Evolutionary conservation across 2,797 vertebrate genomes (phyloP).

Genomic region (Mus spretus): DNA sequence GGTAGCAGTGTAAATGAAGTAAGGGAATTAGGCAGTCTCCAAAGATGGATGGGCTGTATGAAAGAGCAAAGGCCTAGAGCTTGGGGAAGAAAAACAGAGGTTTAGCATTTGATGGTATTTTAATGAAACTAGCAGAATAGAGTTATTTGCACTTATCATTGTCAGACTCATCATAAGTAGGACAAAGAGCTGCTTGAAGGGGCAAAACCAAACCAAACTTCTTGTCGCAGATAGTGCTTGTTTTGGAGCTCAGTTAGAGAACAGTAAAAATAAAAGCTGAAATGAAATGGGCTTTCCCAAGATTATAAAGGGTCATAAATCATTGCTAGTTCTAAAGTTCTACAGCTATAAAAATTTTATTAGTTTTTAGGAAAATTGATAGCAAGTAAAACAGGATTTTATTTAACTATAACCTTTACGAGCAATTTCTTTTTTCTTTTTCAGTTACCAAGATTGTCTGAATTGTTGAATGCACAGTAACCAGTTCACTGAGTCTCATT

Average conservation of each 20-base stretch:
- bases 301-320: slow-evolving; percentile 53
- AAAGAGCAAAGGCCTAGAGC: slow-evolving; percentile 61
- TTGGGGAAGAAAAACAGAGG: slow-evolving; percentile 39
- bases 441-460: slow-evolving; percentile 25
- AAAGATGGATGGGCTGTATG: slow-evolving; percentile 68
- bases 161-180: slow-evolving; percentile 67
- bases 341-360: slow-evolving; percentile 47
- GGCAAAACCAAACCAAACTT: slow-evolving; percentile 41
- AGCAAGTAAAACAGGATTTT: slow-evolving; percentile 52
- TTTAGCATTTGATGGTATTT: slow-evolving; percentile 63
- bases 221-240: slow-evolving; percentile 23
- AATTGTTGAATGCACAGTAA: slow-evolving; percentile 11
- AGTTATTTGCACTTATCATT: slow-evolving; percentile 42
- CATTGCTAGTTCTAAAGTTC: slow-evolving; percentile 43
- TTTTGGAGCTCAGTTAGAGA: slow-evolving; percentile 33
- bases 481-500: neutral
- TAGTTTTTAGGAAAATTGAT: slow-evolving; percentile 32
- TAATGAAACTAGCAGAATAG: slow-evolving; percentile 58
- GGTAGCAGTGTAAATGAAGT: slow-evolving; percentile 78
- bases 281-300: slow-evolving; percentile 58
- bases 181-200: slow-evolving; percentile 62
- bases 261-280: neutral
- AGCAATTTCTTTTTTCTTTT: slow-evolving; percentile 61
- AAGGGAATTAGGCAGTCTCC: slow-evolving; percentile 72
- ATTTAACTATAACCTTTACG: slow-evolving; percentile 20